Conservation (phyloP, 2,113 vertebrate species). For the Australoheros scitulus region DNA sequence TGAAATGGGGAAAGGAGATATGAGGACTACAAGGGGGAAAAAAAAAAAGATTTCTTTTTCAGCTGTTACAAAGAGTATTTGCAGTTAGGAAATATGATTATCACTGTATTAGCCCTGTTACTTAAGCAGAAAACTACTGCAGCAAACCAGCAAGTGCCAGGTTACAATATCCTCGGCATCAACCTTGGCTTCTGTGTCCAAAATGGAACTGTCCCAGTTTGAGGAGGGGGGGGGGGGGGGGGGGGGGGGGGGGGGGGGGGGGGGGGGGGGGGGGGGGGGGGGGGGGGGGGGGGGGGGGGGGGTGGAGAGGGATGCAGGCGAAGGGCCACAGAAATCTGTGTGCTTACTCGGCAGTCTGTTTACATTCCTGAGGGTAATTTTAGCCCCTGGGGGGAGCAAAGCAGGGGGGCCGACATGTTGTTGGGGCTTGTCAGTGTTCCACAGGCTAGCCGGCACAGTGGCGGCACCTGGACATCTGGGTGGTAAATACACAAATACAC, state of each 20-base stretch:
- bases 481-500: slow-evolving; percentile 57
- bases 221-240: too few relatives aligned
- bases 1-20: slow-evolving; percentile 38
- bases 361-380: slow-evolving; percentile 84
- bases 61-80: slow-evolving; percentile 17
- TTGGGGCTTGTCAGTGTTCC: slow-evolving; percentile 72
- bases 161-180: slow-evolving; percentile 8
- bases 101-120: background rate
- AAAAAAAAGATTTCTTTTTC: slow-evolving; percentile 1
- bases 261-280: too few relatives aligned
- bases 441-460: slow-evolving; percentile 52
- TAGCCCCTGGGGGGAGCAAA: slow-evolving; percentile 66
- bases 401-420: slow-evolving; percentile 65
- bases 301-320: slow-evolving; percentile 38
- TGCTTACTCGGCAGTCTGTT: slow-evolving; percentile 82
- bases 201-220: slow-evolving; percentile 61
- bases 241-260: too few relatives aligned
- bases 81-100: background rate
- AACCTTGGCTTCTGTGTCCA: slow-evolving; percentile 60
- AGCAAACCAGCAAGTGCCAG: background rate
- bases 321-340: slow-evolving; percentile 65
- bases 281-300: too few relatives aligned
- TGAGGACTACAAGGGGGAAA: background rate
- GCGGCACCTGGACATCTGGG: slow-evolving; percentile 76
- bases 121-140: slow-evolving; percentile 4